phyloP scores from a whole-genome alignment of 1,140 invertebrate species.

The Panonychus citri region DNA sequence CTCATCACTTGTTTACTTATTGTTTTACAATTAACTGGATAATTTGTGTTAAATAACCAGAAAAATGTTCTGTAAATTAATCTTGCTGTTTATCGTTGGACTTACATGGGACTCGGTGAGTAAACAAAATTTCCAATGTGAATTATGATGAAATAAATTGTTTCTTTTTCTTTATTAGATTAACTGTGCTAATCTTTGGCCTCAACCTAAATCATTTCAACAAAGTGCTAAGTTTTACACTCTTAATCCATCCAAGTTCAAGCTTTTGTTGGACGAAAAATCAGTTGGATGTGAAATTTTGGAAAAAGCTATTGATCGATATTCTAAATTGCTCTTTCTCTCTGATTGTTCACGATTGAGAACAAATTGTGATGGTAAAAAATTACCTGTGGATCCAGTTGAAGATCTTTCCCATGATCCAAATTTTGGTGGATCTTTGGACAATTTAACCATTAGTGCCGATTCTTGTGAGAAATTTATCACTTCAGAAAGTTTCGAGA shows the following conservation, averaged over 20 bases:
- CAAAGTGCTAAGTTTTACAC: background rate
- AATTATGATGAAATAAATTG: too few relatives aligned
- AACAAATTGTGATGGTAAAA: background rate
- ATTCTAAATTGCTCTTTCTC: slow-evolving; percentile 13
- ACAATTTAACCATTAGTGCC: slow-evolving; percentile 20
- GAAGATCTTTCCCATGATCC: background rate
- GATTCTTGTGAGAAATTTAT: slow-evolving; percentile 32
- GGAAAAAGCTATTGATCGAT: slow-evolving; percentile 29
- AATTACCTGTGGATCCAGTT: slow-evolving; percentile 7
- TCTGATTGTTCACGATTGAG: slow-evolving; percentile 1
- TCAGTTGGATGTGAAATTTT: slow-evolving; percentile 28
- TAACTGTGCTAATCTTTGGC: background rate
- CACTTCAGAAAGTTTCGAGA: slow-evolving; percentile 39
- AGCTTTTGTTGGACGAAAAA: slow-evolving; percentile 10
- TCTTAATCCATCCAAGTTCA: slow-evolving; percentile 12
- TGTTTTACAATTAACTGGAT: too few relatives aligned
- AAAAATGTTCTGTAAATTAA: too few relatives aligned
- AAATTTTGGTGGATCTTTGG: slow-evolving; percentile 16
- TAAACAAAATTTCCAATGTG: too few relatives aligned
- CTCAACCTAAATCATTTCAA: background rate
- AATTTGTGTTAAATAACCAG: too few relatives aligned
- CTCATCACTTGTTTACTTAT: too few relatives aligned
- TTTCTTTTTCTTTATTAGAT: too few relatives aligned
- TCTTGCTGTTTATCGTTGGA: too few relatives aligned
- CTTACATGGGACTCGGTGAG: too few relatives aligned